Conservation (phyloP, 2,797 vertebrate species). For the Pteropus rufus region DNA sequence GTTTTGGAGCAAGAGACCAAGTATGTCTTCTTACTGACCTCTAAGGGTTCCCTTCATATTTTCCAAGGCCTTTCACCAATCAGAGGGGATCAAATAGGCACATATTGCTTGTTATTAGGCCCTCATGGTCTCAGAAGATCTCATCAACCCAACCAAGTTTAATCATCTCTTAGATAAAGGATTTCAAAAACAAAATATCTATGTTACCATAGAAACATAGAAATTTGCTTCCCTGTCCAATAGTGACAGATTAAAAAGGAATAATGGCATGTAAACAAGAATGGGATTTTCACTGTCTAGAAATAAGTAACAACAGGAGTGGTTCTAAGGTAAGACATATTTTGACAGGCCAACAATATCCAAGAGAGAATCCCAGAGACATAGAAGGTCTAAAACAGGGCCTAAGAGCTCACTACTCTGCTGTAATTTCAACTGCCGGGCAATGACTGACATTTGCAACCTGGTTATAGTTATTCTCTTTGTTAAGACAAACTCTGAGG, state of each 20-base stretch:
- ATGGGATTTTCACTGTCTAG: not conserved
- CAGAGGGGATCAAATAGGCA: not conserved
- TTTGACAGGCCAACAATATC: not conserved
- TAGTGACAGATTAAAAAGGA: not conserved
- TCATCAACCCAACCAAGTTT: not conserved
- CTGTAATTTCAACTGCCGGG: not conserved
- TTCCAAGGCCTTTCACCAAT: not conserved
- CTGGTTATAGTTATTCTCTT: not conserved
- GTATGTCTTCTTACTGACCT: not conserved
- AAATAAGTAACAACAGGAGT: not conserved
- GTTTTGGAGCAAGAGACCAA: not conserved
- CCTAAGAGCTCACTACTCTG: not conserved
- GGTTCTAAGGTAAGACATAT: not conserved
- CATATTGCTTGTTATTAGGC: not conserved
- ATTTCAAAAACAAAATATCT: not conserved
- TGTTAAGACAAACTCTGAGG: not conserved
- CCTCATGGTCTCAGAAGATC: not conserved
- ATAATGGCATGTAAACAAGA: not conserved
- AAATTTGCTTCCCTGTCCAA: not conserved
- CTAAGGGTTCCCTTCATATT: not conserved
- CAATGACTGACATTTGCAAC: not conserved
- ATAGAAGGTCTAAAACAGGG: not conserved
- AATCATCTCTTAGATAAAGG: not conserved
- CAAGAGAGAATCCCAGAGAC: not conserved
- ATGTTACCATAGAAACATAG: not conserved